These are phyloP conservation scores for Acanthurus leucopareius DNA, from an alignment of 2,797 vertebrate species.

Conservation along the genomic window DNA sequence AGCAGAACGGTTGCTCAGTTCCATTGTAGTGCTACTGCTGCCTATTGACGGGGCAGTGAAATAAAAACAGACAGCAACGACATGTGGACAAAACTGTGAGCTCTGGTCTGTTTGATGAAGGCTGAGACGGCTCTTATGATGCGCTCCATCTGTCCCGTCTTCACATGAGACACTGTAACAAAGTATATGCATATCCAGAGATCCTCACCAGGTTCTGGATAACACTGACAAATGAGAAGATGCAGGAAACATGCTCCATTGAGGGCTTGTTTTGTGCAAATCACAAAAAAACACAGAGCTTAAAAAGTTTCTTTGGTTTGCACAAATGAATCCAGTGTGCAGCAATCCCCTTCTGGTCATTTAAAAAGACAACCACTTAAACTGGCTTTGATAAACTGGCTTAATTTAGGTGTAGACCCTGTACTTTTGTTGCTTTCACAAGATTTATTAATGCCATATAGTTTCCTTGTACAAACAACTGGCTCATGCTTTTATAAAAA, in stretches of 20 bases:
- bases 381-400: slow-evolving; percentile 34
- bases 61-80: slow-evolving; percentile 36
- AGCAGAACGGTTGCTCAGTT: slow-evolving; percentile 49
- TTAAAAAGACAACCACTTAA: slow-evolving; percentile 19
- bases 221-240: slow-evolving; percentile 38
- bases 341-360: slow-evolving; percentile 37
- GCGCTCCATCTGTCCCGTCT: slow-evolving; percentile 31
- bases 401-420: slow-evolving; percentile 21
- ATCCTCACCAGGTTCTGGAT: slow-evolving; percentile 28
- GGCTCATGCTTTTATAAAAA: slow-evolving; percentile 4
- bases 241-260: slow-evolving; percentile 35
- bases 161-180: slow-evolving; percentile 25
- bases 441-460: slow-evolving; percentile 1
- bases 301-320: slow-evolving; percentile 79
- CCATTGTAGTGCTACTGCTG: slow-evolving; percentile 58
- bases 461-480: background rate
- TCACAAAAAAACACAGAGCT: slow-evolving; percentile 60
- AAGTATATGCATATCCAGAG: slow-evolving; percentile 42
- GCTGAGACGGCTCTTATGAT: slow-evolving; percentile 29
- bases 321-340: slow-evolving; percentile 66
- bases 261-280: slow-evolving; percentile 69
- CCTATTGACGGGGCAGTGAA: slow-evolving; percentile 60
- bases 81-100: slow-evolving; percentile 20
- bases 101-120: slow-evolving; percentile 29
- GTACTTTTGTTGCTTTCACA: slow-evolving; percentile 18